A percentile compares a stretch with the other conserved stretches of the same genome.
phyloP scores from a whole-genome alignment of 2,888 invertebrate genomes.

The Harmothoe impar region DNA sequence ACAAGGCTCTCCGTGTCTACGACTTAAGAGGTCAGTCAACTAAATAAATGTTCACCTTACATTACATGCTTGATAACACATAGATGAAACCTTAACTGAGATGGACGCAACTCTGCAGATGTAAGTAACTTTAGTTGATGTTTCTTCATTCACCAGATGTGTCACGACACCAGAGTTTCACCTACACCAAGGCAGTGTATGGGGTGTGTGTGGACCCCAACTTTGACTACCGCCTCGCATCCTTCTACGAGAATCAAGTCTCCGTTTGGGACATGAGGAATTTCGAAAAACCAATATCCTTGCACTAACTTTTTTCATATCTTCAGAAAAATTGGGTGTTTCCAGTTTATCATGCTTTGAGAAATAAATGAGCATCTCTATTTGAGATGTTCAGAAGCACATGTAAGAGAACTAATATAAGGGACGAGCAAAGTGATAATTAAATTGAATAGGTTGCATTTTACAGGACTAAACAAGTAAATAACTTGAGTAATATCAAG shows the following conservation, averaged over 20 bases:
- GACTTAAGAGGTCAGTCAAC: constrained; percentile 92
- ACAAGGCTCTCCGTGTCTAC: constrained; percentile 93
- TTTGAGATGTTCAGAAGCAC: too few relatives aligned
- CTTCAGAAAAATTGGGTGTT: constrained; percentile 91
- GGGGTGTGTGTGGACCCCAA: constrained; percentile 92
- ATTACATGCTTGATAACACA: neutral
- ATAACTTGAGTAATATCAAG: neutral
- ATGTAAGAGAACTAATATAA: neutral
- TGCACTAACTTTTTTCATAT: constrained; percentile 64
- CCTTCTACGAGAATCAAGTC: constrained; percentile 88
- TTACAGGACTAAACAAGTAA: neutral
- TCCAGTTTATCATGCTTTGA: too few relatives aligned
- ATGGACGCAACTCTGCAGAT: neutral
- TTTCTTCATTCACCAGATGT: constrained; percentile 86
- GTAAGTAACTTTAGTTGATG: neutral
- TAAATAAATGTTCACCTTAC: too few relatives aligned
- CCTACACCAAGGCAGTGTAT: constrained; percentile 90
- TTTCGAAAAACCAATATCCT: constrained; percentile 90
- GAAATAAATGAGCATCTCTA: neutral
- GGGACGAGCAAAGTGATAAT: too few relatives aligned
- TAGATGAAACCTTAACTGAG: too few relatives aligned
- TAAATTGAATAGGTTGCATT: neutral
- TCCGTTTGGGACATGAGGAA: constrained; percentile 94
- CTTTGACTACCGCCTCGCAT: constrained; percentile 91
- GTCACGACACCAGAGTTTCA: constrained; percentile 86